A percentile compares a stretch with the other conserved stretches of the same genome.
Evolutionary conservation across 2,113 vertebrate species (phyloP).

Genomic region (Catharus fuscescens): DNA sequence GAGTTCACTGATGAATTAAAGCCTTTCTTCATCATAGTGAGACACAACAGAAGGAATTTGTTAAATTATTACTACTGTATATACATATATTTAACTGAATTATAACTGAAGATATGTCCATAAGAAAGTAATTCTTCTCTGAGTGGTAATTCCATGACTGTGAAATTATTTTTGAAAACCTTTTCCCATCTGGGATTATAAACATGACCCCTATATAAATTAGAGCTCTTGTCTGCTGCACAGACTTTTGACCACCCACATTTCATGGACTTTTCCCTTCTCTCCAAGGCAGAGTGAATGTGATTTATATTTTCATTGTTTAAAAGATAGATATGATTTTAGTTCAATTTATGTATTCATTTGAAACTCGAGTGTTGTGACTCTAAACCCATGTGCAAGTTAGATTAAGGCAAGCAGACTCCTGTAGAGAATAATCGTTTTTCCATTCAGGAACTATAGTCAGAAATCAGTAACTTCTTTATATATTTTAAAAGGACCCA

Average conservation of each 20-base stretch:
- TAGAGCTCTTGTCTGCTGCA: neutral
- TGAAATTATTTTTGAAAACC: slow-evolving; percentile 8
- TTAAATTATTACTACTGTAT: slow-evolving; percentile 1
- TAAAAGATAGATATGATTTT: neutral
- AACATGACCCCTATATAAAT: neutral
- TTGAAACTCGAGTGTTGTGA: neutral
- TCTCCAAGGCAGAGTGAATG: neutral
- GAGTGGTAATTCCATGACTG: neutral
- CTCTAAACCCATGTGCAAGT: neutral
- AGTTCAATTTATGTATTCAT: neutral
- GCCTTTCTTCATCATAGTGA: neutral
- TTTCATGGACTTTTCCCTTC: neutral
- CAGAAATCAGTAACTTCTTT: neutral
- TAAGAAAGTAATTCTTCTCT: neutral
- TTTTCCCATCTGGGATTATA: slow-evolving; percentile 12
- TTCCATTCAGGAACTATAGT: neutral
- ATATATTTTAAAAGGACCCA: neutral
- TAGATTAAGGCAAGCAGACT: neutral
- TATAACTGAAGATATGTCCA: neutral
- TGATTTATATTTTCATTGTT: slow-evolving; percentile 2
- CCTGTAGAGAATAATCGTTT: neutral
- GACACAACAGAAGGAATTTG: neutral
- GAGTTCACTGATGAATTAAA: neutral
- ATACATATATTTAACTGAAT: neutral
- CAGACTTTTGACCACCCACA: slow-evolving; percentile 17